Base-by-base conservation (phyloP, 2,888 invertebrate genomes). In the Parnassius apollo region DNA sequence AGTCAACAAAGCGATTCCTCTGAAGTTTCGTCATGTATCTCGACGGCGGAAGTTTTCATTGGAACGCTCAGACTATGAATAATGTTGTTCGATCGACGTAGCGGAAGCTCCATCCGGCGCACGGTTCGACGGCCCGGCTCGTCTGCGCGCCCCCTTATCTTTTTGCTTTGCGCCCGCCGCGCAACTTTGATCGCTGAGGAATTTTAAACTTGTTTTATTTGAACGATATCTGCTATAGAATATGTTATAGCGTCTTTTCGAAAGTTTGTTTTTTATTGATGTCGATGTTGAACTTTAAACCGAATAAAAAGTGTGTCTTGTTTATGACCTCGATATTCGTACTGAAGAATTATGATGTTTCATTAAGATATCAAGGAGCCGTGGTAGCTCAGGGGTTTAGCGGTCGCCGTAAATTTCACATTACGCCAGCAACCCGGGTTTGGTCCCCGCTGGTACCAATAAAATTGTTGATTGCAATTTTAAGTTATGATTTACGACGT, bases 21-120 rank as follows among this genome's bases (percentile, higher is more conserved):
- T 71, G 79, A 82, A 80, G 72, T 78, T 77, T 77, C 66, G 64
- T 58, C 68, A 64, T 73, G 69, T 72, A 68, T 70, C 67, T 61
- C 64, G 54, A 51, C 65, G 59, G 61, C 74, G 79, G 79, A 83
- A 83, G 83, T 83, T 82, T 78, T 74, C 70, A 71, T 75, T 78
- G 72, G 70, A 74, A 76, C 67, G 71, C 74, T 65, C 70, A 66
- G 69, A 73, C 77, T 76, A 79, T 83, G 83, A 83, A 81, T 83
- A 82, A 82, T 76, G 75, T 71, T 76, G 75, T 71, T 71, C 75
- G 77, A 70, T 72, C 73, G 74, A 66, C 69, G 67, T 62, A 71
- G 72, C 78, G 81, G 82, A 82, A 77, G 74, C 68, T 62, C 64
- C 76, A 78, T 80, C 81, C 82, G 76, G 74, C 61, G 49, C 49